Percentiles rank a stretch among this genome's conserved stretches.
Evolutionary conservation across 2,888 invertebrate genomes (phyloP).

Genomic region (Polietes domitor): DNA sequence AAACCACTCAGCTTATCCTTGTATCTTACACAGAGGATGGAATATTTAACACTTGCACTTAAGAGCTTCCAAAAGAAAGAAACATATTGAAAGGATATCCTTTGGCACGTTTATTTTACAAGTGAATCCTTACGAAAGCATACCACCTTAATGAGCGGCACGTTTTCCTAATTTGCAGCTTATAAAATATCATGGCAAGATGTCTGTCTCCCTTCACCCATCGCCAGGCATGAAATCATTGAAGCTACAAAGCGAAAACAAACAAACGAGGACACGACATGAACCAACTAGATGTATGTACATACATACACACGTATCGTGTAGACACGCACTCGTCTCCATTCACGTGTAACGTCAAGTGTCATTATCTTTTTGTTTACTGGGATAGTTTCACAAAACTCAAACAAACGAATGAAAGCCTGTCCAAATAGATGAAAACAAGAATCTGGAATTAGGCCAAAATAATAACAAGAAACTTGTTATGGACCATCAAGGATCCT

Average conservation of each 20-base stretch:
- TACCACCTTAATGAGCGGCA: neutral
- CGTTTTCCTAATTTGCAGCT: slow-evolving; percentile 22
- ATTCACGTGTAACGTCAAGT: slow-evolving; percentile 34
- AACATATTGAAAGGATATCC: neutral
- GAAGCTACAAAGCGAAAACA: slow-evolving; percentile 14
- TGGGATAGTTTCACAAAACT: neutral
- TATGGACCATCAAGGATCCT: too few relatives aligned
- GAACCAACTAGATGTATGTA: neutral
- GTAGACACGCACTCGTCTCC: neutral
- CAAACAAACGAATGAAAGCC: too few relatives aligned
- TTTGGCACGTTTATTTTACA: neutral
- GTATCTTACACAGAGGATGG: too few relatives aligned
- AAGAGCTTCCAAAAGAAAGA: too few relatives aligned
- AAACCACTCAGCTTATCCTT: too few relatives aligned
- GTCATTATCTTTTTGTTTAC: slow-evolving; percentile 41
- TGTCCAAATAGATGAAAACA: too few relatives aligned
- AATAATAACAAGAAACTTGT: too few relatives aligned
- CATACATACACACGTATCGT: neutral
- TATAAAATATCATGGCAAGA: slow-evolving; percentile 1
- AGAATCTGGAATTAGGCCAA: too few relatives aligned
- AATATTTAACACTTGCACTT: too few relatives aligned
- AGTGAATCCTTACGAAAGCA: neutral
- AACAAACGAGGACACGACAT: neutral
- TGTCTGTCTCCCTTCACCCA: neutral
- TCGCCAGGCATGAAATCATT: neutral